Conservation (phyloP, 1,140 invertebrate species). For the Zaprionus lachaisei region DNA sequence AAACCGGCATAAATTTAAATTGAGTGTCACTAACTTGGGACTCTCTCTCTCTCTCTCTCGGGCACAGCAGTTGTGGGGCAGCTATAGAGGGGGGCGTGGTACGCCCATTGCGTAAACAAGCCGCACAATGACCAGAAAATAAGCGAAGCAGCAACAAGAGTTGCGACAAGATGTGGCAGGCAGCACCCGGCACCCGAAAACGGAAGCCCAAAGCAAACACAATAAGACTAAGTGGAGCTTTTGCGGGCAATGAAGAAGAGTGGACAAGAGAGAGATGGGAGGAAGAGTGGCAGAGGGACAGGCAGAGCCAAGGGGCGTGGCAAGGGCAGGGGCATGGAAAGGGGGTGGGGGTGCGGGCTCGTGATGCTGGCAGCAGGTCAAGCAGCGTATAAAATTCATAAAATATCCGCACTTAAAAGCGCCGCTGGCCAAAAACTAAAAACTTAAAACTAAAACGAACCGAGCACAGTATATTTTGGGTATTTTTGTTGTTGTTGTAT, state of each 20-base stretch:
- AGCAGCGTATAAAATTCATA: constrained; percentile 80
- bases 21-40: constrained; percentile 60
- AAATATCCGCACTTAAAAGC: constrained; percentile 76
- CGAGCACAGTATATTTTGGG: constrained; percentile 2
- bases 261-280: not conserved
- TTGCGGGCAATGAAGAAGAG: constrained; percentile 8
- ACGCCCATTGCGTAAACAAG: constrained; percentile 58
- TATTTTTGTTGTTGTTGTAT: not conserved
- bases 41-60: constrained; percentile 19
- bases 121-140: constrained; percentile 67
- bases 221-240: constrained; percentile 62
- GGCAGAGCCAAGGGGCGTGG: not conserved
- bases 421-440: constrained; percentile 55
- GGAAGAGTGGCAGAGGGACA: too few species aligned
- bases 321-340: too few species aligned
- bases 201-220: constrained; percentile 63
- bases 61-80: not conserved
- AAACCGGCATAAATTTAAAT: constrained; percentile 69
- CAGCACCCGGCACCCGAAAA: constrained; percentile 22
- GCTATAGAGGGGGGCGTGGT: not conserved
- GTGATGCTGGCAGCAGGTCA: constrained; percentile 65
- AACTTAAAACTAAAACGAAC: constrained; percentile 42
- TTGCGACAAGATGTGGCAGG: constrained; percentile 46
- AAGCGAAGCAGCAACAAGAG: constrained; percentile 56
- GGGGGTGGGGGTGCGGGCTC: not conserved